A percentile compares a stretch with the other conserved stretches of the same genome.
These are phyloP conservation scores for Eubucco bourcierii DNA, from an alignment of 2,113 vertebrate species.

Conservation along the genomic window DNA sequence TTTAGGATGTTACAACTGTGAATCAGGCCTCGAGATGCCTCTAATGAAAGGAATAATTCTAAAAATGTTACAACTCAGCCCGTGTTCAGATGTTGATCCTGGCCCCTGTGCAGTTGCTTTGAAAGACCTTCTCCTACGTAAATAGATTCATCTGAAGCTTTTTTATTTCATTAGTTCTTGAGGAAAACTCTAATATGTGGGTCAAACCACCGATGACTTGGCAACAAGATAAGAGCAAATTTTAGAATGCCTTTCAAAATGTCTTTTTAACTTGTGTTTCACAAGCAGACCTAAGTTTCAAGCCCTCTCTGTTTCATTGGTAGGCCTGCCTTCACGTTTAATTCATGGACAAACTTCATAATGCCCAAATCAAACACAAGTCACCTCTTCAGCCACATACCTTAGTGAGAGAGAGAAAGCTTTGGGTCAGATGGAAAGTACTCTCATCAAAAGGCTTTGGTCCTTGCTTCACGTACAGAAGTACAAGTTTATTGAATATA, in stretches of 20 bases:
- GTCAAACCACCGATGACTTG: constrained; percentile 61
- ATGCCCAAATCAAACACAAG: constrained; percentile 67
- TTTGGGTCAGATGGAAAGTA: constrained; percentile 23
- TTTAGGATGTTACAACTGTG: constrained; percentile 55
- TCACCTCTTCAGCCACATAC: constrained; percentile 8
- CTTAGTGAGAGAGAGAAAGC: background rate
- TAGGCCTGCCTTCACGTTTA: constrained; percentile 27
- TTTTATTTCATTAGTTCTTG: background rate
- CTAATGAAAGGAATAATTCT: constrained; percentile 77
- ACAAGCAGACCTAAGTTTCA: constrained; percentile 41
- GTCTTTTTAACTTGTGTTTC: constrained; percentile 58
- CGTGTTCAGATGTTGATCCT: constrained; percentile 73
- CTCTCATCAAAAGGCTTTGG: background rate
- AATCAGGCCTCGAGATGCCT: constrained; percentile 31
- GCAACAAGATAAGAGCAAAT: constrained; percentile 37
- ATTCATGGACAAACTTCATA: constrained; percentile 43
- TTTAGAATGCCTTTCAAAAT: constrained; percentile 50
- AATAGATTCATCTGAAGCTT: constrained; percentile 61
- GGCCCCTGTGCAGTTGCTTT: constrained; percentile 61
- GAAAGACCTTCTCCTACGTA: constrained; percentile 54
- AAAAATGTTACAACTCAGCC: constrained; percentile 62
- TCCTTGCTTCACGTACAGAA: background rate
- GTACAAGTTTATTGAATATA: background rate
- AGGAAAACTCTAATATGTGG: constrained; percentile 33
- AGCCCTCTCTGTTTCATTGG: constrained; percentile 52